phyloP scores from a whole-genome alignment of 1,140 invertebrate species.

The Adoxophyes honmai region DNA sequence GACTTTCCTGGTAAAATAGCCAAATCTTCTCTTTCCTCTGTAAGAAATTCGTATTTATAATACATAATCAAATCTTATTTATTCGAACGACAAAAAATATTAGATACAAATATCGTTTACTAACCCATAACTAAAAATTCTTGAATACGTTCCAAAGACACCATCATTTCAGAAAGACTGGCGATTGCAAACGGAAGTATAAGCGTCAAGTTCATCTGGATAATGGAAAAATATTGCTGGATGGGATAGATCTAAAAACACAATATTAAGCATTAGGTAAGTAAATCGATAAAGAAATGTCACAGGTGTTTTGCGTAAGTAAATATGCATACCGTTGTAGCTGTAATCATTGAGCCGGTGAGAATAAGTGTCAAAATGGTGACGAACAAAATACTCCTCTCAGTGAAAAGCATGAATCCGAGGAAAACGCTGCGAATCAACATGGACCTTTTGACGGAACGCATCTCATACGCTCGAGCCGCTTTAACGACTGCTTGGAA shows the following conservation, averaged over 20 bases:
- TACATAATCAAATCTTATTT: no score
- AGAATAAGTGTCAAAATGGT: conserved; percentile 81
- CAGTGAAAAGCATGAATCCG: conserved; percentile 79
- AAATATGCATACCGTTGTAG: conserved; percentile 77
- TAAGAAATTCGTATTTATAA: no score
- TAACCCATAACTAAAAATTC: conserved; percentile 81
- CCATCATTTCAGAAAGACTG: conserved; percentile 80
- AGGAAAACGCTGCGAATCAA: conserved; percentile 81
- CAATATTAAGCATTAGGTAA: not conserved
- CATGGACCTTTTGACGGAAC: conserved; percentile 75
- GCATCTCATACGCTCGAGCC: conserved; percentile 80
- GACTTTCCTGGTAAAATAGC: conserved; percentile 19
- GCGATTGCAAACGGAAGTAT: conserved; percentile 86
- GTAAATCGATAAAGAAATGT: not conserved
- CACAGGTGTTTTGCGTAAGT: not conserved
- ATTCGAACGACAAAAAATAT: no score
- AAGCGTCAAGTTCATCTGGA: conserved; percentile 81
- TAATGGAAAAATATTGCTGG: conserved; percentile 83
- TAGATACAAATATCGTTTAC: conserved; percentile 18
- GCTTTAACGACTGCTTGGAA: conserved; percentile 78
- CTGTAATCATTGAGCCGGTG: conserved; percentile 79
- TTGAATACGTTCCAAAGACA: conserved; percentile 83
- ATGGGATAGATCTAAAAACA: conserved; percentile 81
- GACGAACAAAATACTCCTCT: conserved; percentile 81
- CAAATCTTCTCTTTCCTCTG: conserved; percentile 51